Percentiles rank a stretch among this genome's conserved stretches.
Evolutionary conservation across 2,888 invertebrate genomes (phyloP).

Genomic region (Pseudococcus longispinus): DNA sequence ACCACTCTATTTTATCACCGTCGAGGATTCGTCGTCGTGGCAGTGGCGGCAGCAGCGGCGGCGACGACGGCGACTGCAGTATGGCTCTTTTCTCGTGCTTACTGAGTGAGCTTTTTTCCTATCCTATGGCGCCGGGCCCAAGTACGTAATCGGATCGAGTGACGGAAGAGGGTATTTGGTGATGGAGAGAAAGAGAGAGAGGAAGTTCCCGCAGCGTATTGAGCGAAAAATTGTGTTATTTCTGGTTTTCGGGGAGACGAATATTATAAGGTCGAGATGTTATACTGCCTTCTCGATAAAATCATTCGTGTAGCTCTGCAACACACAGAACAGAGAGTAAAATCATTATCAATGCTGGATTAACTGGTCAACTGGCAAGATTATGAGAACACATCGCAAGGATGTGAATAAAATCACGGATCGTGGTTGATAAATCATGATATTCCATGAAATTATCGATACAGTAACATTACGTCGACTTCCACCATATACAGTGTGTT

Average conservation of each 20-base stretch:
- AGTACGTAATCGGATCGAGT: not conserved
- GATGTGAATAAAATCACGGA: no score
- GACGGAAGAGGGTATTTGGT: no score
- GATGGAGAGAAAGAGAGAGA: not conserved
- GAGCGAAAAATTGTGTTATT: not conserved
- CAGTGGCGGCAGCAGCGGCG: not conserved
- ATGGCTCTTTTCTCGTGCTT: not conserved
- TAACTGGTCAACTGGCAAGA: not conserved
- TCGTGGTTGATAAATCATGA: no score
- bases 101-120: not conserved
- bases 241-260: not conserved
- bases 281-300: not conserved
- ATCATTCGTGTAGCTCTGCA: conserved; percentile 24
- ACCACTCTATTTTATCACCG: not conserved
- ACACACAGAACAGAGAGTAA: not conserved
- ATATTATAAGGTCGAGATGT: not conserved
- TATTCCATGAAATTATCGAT: no score
- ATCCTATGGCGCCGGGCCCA: not conserved
- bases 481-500: no score
- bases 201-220: not conserved
- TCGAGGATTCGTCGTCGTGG: not conserved
- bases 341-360: not conserved
- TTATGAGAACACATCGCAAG: not conserved
- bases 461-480: no score
- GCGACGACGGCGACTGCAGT: not conserved